phyloP scores from a whole-genome alignment of 2,797 vertebrate genomes.

The Liasis olivaceus region DNA sequence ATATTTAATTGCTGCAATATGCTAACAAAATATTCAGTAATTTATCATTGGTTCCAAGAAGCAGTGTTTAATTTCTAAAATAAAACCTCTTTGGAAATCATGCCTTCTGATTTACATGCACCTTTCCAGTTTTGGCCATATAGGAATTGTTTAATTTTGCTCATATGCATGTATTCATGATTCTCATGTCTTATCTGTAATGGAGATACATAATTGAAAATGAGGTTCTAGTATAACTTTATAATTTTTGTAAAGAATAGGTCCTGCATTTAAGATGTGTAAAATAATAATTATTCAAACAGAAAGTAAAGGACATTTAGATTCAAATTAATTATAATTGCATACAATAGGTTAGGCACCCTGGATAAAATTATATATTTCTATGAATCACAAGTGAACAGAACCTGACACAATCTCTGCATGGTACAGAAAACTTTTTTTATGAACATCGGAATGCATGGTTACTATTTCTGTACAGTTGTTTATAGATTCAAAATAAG shows the following conservation, averaged over 20 bases:
- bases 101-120: background rate
- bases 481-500: background rate
- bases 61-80: background rate
- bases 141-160: background rate
- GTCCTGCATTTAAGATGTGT: background rate
- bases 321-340: background rate
- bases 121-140: background rate
- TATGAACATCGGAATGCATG: background rate
- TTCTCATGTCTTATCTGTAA: background rate
- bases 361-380: background rate
- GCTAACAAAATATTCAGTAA: slow-evolving; percentile 1
- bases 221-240: background rate
- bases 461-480: background rate
- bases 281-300: background rate
- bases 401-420: background rate
- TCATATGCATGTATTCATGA: background rate
- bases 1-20: slow-evolving; percentile 12
- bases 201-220: background rate
- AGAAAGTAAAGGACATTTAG: background rate
- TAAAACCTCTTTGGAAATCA: background rate
- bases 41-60: background rate
- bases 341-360: background rate
- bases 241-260: background rate
- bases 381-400: background rate
- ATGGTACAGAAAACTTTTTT: background rate